Percentiles rank a stretch among this genome's conserved stretches.
These are phyloP conservation scores for Sipunculus nudus DNA, from an alignment of 2,888 invertebrate genomes.

Conservation along the genomic window DNA sequence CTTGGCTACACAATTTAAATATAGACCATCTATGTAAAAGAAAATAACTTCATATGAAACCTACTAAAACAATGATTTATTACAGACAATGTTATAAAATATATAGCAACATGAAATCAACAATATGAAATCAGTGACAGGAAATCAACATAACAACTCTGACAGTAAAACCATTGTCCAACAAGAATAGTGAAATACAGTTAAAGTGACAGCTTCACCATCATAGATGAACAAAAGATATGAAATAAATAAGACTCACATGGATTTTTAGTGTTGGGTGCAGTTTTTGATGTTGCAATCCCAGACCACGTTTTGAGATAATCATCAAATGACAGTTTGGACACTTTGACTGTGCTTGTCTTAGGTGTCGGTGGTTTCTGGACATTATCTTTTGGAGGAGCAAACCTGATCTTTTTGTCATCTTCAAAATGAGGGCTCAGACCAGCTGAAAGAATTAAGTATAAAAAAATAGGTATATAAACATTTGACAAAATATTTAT, in stretches of 20 bases:
- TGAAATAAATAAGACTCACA: conserved; percentile 44
- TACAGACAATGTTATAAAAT: too few species aligned
- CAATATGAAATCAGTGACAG: too few species aligned
- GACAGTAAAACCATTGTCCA: too few species aligned
- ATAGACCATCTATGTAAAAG: too few species aligned
- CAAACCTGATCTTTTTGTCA: conserved; percentile 40
- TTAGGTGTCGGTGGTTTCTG: neutral
- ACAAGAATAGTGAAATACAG: too few species aligned
- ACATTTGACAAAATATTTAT: neutral
- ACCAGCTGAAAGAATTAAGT: conserved; percentile 36
- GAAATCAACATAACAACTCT: too few species aligned
- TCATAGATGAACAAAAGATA: conserved; percentile 3
- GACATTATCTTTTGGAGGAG: conserved; percentile 29
- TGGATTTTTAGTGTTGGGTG: conserved; percentile 46
- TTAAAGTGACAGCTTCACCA: too few species aligned
- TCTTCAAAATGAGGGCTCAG: conserved; percentile 42
- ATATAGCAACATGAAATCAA: too few species aligned
- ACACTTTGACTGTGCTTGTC: conserved; percentile 9
- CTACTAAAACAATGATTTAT: too few species aligned
- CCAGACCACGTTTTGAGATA: conserved; percentile 61
- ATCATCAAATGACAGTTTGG: conserved; percentile 61
- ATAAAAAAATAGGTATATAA: conserved; percentile 1
- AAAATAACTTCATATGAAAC: too few species aligned
- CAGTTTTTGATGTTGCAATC: conserved; percentile 61
- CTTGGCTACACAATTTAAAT: too few species aligned